phyloP scores from a whole-genome alignment of 2,113 vertebrate genomes.

The Cryptotis parvus region DNA sequence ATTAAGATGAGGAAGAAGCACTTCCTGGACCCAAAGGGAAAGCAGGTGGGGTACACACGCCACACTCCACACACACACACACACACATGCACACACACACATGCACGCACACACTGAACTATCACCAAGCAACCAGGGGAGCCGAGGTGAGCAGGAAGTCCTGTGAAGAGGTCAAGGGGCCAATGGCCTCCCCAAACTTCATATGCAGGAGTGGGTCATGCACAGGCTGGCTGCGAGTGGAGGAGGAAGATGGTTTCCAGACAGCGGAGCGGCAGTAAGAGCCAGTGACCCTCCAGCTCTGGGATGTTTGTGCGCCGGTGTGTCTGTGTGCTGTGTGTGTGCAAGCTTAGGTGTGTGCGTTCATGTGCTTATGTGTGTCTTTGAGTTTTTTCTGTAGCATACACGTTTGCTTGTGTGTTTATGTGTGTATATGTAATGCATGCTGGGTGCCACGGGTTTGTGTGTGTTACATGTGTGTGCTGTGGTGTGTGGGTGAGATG shows the following conservation, averaged over 20 bases:
- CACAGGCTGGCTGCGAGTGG: neutral
- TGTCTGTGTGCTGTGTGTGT: neutral
- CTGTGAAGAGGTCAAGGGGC: accelerated
- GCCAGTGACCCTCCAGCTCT: neutral
- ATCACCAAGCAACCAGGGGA: no score
- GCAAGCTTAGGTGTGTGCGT: no score
- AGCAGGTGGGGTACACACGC: neutral
- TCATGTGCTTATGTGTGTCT: no score
- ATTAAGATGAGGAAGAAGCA: slow-evolving; percentile 23
- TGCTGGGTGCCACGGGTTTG: no score
- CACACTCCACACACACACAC: neutral
- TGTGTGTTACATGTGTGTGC: neutral
- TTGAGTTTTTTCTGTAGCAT: no score
- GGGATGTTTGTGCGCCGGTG: neutral
- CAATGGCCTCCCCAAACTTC: neutral
- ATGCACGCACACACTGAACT: neutral
- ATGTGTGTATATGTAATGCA: no score
- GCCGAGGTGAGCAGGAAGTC: neutral
- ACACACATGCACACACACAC: neutral
- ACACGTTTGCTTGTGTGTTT: no score
- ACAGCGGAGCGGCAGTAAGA: neutral
- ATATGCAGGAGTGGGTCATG: neutral
- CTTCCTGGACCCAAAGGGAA: neutral
- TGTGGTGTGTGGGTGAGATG: no score
- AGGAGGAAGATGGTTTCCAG: neutral